Conservation (phyloP, 2,888 invertebrate genomes). For the Globia sparganii region DNA sequence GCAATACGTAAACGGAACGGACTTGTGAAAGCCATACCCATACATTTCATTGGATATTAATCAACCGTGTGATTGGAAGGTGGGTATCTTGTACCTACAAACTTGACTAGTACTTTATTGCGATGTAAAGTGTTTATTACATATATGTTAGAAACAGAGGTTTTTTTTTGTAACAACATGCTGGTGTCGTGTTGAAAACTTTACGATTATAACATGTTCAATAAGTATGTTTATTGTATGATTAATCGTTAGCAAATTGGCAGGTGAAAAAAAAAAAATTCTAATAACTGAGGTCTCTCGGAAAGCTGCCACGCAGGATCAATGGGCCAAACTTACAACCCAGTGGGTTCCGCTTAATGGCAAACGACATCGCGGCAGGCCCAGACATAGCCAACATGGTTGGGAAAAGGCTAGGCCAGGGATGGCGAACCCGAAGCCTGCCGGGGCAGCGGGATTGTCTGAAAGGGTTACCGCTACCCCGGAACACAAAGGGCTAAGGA, state of each 20-base stretch:
- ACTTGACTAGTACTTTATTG: conserved; percentile 8
- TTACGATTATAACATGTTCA: conserved; percentile 17
- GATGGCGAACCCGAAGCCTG: no score
- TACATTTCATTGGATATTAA: conserved; percentile 66
- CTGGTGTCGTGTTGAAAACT: background rate
- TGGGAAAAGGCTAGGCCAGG: no score
- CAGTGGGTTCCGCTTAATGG: no score
- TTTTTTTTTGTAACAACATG: conserved; percentile 16
- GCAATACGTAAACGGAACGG: conserved; percentile 40
- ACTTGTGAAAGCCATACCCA: conserved; percentile 47
- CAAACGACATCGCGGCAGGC: no score
- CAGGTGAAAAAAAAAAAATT: background rate
- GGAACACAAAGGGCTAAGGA: no score
- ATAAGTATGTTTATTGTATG: background rate
- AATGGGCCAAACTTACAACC: no score
- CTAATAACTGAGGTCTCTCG: no score
- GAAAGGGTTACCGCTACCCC: no score
- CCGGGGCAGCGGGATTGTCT: no score
- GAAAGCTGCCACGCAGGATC: no score
- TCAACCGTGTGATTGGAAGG: conserved; percentile 62
- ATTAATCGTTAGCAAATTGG: background rate
- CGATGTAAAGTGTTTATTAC: conserved; percentile 10
- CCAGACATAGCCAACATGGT: no score
- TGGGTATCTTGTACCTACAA: background rate
- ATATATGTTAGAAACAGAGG: background rate